phyloP scores from a whole-genome alignment of 2,888 invertebrate genomes.

The Leptinotarsa haldemani region DNA sequence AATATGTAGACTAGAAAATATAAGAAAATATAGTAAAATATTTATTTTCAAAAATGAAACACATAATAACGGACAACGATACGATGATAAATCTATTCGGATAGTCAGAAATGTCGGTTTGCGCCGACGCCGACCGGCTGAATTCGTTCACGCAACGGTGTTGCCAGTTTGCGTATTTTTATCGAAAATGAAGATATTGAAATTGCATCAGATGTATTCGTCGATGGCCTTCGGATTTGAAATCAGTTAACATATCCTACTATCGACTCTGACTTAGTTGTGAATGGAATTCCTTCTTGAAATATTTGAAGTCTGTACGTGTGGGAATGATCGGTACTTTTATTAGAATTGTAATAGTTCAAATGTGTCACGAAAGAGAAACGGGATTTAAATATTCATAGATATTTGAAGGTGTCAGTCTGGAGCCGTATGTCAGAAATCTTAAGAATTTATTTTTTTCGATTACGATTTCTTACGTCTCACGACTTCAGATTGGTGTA shows the following conservation, averaged over 20 bases:
- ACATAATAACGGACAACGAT: too few relatives aligned
- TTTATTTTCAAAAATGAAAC: conserved; percentile 1
- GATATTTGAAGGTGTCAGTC: too few relatives aligned
- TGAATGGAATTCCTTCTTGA: not conserved
- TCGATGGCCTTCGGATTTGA: not conserved
- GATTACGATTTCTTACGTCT: too few relatives aligned
- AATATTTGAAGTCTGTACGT: not conserved
- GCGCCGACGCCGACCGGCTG: conserved; percentile 12
- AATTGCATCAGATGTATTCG: not conserved
- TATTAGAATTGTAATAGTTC: too few relatives aligned
- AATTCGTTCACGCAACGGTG: not conserved
- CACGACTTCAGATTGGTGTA: too few relatives aligned
- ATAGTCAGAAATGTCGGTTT: not conserved
- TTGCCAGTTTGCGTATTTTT: not conserved
- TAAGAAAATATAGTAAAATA: not conserved
- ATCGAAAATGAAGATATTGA: not conserved
- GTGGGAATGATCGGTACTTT: too few relatives aligned
- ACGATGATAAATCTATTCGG: not conserved
- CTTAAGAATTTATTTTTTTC: too few relatives aligned
- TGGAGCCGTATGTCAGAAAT: too few relatives aligned
- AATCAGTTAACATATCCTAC: not conserved
- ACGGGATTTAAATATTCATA: too few relatives aligned
- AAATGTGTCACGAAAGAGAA: too few relatives aligned
- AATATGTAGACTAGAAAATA: not conserved
- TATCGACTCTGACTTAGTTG: not conserved